These are phyloP conservation scores for Lithophane semibrunnea DNA, from an alignment of 2,888 invertebrate species.

Conservation along the genomic window DNA sequence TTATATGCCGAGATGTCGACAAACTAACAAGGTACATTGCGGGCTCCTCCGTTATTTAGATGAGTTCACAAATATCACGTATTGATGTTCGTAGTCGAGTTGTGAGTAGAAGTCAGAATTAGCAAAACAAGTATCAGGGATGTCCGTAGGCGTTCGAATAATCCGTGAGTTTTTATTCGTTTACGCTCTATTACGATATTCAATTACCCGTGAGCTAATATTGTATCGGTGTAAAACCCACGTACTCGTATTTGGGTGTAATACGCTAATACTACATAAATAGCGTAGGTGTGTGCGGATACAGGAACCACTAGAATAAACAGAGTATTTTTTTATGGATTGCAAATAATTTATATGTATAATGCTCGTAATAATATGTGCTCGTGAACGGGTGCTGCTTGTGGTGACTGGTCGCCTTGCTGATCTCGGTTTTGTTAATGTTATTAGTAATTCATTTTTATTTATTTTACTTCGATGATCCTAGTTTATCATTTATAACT, in stretches of 20 bases:
- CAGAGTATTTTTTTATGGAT: background rate
- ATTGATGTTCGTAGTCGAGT: background rate
- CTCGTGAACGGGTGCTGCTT: too few species aligned
- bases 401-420: too few species aligned
- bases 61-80: background rate
- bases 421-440: too few species aligned
- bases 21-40: background rate
- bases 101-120: conserved; percentile 16
- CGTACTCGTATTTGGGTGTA: conserved; percentile 14
- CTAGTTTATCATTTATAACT: too few species aligned
- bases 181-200: conserved; percentile 43
- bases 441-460: too few species aligned
- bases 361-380: too few species aligned
- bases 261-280: conserved; percentile 32
- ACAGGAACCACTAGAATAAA: conserved; percentile 14
- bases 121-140: conserved; percentile 10
- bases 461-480: too few species aligned
- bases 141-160: conserved; percentile 30
- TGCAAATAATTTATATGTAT: conserved; percentile 1
- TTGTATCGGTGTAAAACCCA: conserved; percentile 34
- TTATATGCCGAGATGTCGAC: background rate
- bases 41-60: background rate
- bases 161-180: conserved; percentile 37
- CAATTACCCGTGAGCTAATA: conserved; percentile 43
- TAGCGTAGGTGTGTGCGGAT: background rate